A percentile compares a stretch with the other conserved stretches of the same genome.
Conservation (phyloP, 2,888 invertebrate species). For the Chromoteleia sp. region DNA sequence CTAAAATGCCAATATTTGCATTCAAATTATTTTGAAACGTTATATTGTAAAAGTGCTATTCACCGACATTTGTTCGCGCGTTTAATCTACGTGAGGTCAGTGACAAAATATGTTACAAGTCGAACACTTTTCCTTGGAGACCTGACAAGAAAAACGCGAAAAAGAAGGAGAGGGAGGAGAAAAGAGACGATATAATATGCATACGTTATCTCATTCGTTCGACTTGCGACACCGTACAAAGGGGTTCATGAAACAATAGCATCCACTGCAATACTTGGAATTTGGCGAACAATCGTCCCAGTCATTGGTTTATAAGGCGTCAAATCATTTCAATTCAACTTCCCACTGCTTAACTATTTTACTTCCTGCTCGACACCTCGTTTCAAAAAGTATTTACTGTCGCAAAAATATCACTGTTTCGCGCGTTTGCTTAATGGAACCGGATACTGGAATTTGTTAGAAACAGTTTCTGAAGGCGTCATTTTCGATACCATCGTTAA, state of each 20-base stretch:
- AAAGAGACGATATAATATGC: conserved; percentile 30
- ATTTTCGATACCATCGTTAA: not conserved
- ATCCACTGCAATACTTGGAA: conserved; percentile 1
- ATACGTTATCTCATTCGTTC: conserved; percentile 60
- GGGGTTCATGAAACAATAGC: conserved; percentile 60
- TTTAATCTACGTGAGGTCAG: conserved; percentile 13
- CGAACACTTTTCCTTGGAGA: conserved; percentile 28
- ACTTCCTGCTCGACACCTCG: conserved; percentile 18
- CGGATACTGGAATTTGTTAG: not conserved
- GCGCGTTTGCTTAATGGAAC: not conserved
- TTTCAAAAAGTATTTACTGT: conserved; percentile 17
- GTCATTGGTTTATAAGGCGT: conserved; percentile 36
- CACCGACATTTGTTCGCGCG: not conserved
- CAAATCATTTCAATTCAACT: conserved; percentile 45
- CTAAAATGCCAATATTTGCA: no score
- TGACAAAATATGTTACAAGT: conserved; percentile 38
- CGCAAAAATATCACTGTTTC: conserved; percentile 13
- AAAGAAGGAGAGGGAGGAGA: conserved; percentile 5
- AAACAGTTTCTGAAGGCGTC: not conserved
- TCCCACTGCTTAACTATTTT: conserved; percentile 23
- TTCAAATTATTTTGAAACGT: not conserved
- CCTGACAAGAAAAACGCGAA: not conserved
- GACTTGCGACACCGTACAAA: conserved; percentile 47
- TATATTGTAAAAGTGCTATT: conserved; percentile 12
- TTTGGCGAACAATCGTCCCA: conserved; percentile 46